Percentiles rank a stretch among this genome's conserved stretches.
Conservation (phyloP, 37 sponge, comb jelly and placozoan genomes). For the Axinella damicornis region DNA sequence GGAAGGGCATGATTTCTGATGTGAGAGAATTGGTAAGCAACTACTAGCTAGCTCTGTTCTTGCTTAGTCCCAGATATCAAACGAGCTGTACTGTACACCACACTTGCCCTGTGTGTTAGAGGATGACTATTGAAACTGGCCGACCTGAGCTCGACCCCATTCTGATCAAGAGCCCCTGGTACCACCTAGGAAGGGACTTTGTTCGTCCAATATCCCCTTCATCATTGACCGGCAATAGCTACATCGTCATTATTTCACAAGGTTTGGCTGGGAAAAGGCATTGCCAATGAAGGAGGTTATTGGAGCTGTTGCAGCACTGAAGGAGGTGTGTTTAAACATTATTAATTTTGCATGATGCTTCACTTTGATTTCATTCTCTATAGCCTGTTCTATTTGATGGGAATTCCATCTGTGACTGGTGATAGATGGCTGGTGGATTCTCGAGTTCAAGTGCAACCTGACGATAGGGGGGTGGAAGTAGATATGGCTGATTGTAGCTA, state of each 20-base stretch:
- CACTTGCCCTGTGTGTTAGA: slow-evolving; percentile 19
- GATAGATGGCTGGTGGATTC: no score
- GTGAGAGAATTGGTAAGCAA: no score
- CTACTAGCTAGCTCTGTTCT: no score
- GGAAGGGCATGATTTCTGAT: background rate
- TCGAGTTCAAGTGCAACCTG: no score
- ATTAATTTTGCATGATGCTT: no score
- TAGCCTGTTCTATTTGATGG: no score
- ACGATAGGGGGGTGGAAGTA: no score
- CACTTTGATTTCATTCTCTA: no score
- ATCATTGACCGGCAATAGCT: slow-evolving; percentile 31
- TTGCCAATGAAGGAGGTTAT: slow-evolving; percentile 46
- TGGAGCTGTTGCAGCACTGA: slow-evolving; percentile 15
- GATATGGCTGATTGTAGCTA: no score
- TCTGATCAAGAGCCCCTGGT: slow-evolving; percentile 39
- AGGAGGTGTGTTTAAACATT: slow-evolving; percentile 6
- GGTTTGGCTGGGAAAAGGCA: slow-evolving; percentile 50
- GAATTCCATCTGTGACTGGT: no score
- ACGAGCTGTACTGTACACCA: no score
- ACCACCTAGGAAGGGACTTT: slow-evolving; percentile 62
- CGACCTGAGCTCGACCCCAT: slow-evolving; percentile 52
- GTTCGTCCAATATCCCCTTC: slow-evolving; percentile 49
- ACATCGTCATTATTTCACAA: slow-evolving; percentile 51
- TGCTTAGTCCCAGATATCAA: no score
- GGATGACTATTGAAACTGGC: slow-evolving; percentile 12